Percentiles rank a stretch among this genome's conserved stretches.
Evolutionary conservation across 2,797 vertebrate genomes (phyloP).

Genomic region (Amblyraja radiata): DNA sequence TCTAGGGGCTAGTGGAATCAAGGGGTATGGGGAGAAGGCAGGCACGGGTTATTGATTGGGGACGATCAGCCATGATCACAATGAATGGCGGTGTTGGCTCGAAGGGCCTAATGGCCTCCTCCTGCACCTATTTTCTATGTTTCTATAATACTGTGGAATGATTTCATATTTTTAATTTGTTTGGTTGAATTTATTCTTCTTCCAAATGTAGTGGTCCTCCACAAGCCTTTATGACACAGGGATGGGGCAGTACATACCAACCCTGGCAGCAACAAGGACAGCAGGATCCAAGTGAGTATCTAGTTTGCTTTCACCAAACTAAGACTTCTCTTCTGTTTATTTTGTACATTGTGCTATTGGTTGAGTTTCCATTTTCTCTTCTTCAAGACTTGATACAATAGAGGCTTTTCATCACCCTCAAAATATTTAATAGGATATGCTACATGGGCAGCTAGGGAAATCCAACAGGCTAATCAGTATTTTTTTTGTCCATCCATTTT

Average conservation of each 20-base stretch:
- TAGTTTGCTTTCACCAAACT: not conserved
- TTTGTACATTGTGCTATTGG: not conserved
- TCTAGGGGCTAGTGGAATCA: too few species aligned
- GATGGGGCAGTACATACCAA: constrained; percentile 92
- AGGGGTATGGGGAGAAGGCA: too few species aligned
- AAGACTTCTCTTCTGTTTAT: not conserved
- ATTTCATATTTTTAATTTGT: not conserved
- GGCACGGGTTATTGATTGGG: too few species aligned
- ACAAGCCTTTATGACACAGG: constrained; percentile 88
- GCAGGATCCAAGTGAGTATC: constrained; percentile 88
- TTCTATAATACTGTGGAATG: not conserved
- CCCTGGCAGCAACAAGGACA: constrained; percentile 91
- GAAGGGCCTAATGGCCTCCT: too few species aligned
- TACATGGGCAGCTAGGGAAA: not conserved
- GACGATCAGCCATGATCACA: too few species aligned
- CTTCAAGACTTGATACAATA: not conserved
- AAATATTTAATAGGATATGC: not conserved
- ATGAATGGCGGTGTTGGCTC: too few species aligned
- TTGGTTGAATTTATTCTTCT: not conserved
- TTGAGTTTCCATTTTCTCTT: not conserved
- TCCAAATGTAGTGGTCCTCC: constrained; percentile 65
- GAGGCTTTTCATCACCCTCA: not conserved
- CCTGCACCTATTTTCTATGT: too few species aligned
- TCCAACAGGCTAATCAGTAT: not conserved
- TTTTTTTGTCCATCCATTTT: not conserved